phyloP scores from a whole-genome alignment of 2,113 vertebrate genomes.

The Poeciliopsis prolifica region DNA sequence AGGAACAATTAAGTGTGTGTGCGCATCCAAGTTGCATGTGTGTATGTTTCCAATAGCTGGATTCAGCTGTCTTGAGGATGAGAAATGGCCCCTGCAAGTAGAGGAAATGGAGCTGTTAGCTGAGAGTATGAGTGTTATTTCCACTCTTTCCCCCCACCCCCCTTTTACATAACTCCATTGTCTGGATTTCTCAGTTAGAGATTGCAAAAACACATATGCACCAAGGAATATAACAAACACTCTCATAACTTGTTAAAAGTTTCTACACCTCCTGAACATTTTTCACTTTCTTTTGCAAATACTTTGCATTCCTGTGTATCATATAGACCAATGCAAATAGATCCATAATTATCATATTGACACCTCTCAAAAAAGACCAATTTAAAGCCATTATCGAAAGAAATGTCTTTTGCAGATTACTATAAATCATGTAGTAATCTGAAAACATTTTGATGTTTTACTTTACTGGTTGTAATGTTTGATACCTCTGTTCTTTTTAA shows the following conservation, averaged over 20 bases:
- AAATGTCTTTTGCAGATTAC: too few relatives aligned
- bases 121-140: slow-evolving; percentile 37
- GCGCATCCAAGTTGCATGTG: slow-evolving; percentile 1
- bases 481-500: too few relatives aligned
- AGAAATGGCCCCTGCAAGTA: slow-evolving; percentile 57
- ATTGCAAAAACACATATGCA: slow-evolving; percentile 11
- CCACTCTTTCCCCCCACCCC: neutral
- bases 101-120: slow-evolving; percentile 56
- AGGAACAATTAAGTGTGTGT: slow-evolving; percentile 15
- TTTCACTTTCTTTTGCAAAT: neutral
- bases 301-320: neutral
- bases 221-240: slow-evolving; percentile 2
- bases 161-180: neutral
- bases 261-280: neutral
- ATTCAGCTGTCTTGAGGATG: slow-evolving; percentile 57
- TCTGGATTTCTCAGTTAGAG: slow-evolving; percentile 12
- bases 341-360: neutral
- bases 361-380: too few relatives aligned
- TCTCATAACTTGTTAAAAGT: neutral
- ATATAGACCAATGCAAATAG: too few relatives aligned
- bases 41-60: slow-evolving; percentile 39
- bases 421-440: too few relatives aligned
- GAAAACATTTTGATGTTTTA: too few relatives aligned
- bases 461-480: too few relatives aligned
- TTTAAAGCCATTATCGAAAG: too few relatives aligned